Percentiles rank a stretch among this genome's conserved stretches.
phyloP scores from a whole-genome alignment of 1,140 invertebrate species.

The Sitobion miscanthi region DNA sequence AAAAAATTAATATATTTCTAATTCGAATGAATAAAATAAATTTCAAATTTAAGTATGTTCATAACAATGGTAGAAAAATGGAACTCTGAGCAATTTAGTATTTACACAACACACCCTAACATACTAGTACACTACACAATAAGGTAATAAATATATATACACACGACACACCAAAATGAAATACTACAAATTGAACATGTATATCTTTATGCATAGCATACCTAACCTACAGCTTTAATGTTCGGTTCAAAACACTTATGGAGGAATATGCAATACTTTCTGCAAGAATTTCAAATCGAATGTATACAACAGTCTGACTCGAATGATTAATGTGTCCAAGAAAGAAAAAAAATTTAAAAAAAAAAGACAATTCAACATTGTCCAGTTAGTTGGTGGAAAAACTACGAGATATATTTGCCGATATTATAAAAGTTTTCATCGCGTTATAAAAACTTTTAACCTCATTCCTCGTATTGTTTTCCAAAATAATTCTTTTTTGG shows the following conservation, averaged over 20 bases:
- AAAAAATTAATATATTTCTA: no score
- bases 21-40: neutral
- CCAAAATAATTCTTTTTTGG: neutral
- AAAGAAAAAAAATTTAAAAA: neutral
- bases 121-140: neutral
- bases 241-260: neutral
- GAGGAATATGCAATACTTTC: neutral
- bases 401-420: slow-evolving; percentile 5
- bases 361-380: neutral
- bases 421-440: slow-evolving; percentile 50
- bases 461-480: neutral
- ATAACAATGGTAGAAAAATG: neutral
- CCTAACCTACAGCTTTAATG: neutral
- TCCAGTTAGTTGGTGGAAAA: neutral
- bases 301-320: neutral
- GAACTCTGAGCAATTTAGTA: neutral
- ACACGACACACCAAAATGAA: neutral
- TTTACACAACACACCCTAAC: neutral
- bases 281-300: neutral
- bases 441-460: slow-evolving; percentile 5
- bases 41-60: neutral
- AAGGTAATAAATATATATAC: neutral
- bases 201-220: neutral
- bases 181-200: neutral
- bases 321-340: neutral